Base-by-base conservation (phyloP, 2,113 vertebrate species). In the Nerophis ophidion region DNA sequence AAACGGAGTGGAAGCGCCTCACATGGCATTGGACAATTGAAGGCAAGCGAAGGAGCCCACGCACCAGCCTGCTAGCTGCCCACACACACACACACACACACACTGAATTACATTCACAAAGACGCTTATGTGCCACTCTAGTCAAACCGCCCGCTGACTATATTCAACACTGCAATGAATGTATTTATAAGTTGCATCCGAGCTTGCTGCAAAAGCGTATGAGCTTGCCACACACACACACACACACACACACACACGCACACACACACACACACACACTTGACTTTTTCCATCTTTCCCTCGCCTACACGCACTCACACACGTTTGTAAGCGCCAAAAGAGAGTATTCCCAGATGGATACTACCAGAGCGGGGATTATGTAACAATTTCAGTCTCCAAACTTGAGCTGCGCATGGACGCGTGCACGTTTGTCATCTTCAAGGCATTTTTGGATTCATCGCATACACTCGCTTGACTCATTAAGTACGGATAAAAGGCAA, bases 261-360 rank as follows among this genome's bases (percentile, higher is more conserved):
- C 19, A 51, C 56, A 40, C 57, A 48, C 34, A 63, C n/a, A 63
- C 52, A 54, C 42, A 63, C 58, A 63, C 74, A 55, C 54, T 75
- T 65, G 68, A 70, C 77, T 81, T 57, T 79, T 82, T 82, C 83
- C 74, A 84, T 84, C 74, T 71, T 78, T 77, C 70, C 59, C 61
- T 68, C 72, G 57, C 83, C 80, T 68, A 82, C 85, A 63, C 79
- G 61, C 77, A 62, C 76, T 77, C 70, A 66, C 76, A 74, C 69
- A 71, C 63, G 71, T 62, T 73, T 60, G 71, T 67, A 72, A 51
- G 62, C 79, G 77, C 81, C 81, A 83, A 53, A 50, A 44, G 40
- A 64, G 76, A 84, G 71, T 77, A 75, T 72, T 84, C 80, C 74
- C 83, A 85, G 85, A 87, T 87, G 83, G 83, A 79, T 70, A 81